These are phyloP conservation scores for Brachypterus glaber DNA, from an alignment of 2,888 invertebrate genomes.

Conservation along the genomic window DNA sequence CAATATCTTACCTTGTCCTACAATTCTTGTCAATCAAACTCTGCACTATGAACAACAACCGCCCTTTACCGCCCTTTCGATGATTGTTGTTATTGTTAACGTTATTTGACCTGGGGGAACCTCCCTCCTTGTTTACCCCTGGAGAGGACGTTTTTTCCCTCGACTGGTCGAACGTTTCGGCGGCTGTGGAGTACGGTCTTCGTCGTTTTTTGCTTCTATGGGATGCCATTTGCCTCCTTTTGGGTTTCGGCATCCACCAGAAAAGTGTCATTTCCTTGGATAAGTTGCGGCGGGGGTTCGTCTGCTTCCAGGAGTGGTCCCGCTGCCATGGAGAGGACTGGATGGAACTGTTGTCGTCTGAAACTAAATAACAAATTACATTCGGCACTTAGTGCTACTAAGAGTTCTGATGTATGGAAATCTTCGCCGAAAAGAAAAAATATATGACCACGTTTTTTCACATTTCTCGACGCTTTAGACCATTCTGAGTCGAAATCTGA, in stretches of 20 bases:
- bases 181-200: slow-evolving; percentile 47
- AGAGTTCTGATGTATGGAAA: too few species aligned
- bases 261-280: slow-evolving; percentile 66
- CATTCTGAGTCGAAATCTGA: too few species aligned
- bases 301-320: slow-evolving; percentile 84
- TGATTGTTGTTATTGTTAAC: slow-evolving; percentile 15
- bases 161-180: slow-evolving; percentile 29
- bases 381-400: too few species aligned
- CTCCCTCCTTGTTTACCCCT: background rate
- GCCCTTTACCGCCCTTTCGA: slow-evolving; percentile 21
- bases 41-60: slow-evolving; percentile 32
- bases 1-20: slow-evolving; percentile 22
- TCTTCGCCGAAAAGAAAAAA: too few species aligned
- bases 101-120: slow-evolving; percentile 11
- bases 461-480: too few species aligned
- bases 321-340: slow-evolving; percentile 87
- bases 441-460: too few species aligned
- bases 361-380: slow-evolving; percentile 50
- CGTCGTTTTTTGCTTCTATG: slow-evolving; percentile 47
- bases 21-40: slow-evolving; percentile 31
- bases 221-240: slow-evolving; percentile 31
- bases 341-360: slow-evolving; percentile 84
- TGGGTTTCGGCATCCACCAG: slow-evolving; percentile 52
- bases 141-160: slow-evolving; percentile 21
- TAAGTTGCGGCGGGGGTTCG: slow-evolving; percentile 61